Evolutionary conservation across 2,888 invertebrate species (phyloP), one percentile per base, ranked within the genome.

Genomic region (Argynnis bischoffii): DNA sequence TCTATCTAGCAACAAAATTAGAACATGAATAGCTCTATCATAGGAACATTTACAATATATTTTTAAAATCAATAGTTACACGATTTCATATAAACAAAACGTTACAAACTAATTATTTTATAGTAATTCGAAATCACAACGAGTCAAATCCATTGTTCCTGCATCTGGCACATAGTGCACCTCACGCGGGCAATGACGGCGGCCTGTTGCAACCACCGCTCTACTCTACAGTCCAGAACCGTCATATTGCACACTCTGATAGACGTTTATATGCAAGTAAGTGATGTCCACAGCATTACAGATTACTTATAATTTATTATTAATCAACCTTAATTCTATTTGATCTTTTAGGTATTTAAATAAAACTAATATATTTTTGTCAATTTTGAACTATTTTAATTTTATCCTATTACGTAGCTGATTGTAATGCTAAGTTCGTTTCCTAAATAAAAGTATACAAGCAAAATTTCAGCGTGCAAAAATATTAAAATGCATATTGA

Each of bases 111-210:
- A 15, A 8, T 54, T 11, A 26, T 21, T 26, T 54, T 50, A 41
- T 79, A 93, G 92, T 95, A n/a, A 96, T 96, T 61, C 83, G 87
- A 0, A 79, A 85, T 0, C 96, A 96, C 80, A 92, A 95, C 75
- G 78, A 79, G 0, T 85, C 93, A 15, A 82, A 85, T 48, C 97
- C 98, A 0, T 85, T 98, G 69, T 98, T 98, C 81, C 90, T 99
- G 68, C 95, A 97, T 82, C 78, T 98, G 60, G 94, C 96, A 0
- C 97, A 98, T 86, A 92, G 96, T 66, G 97, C 97, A 0, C 95
- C 96, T 0, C 98, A 99, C 83, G 94, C 96, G 0, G 97, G 95
- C 15, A 97, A 97, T 79, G 88, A 90, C 0, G 95, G 96, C 55
- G 94, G 95, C 14, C 94, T 94, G 0, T 85, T 97, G 66, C 96